A percentile compares a stretch with the other conserved stretches of the same genome.
Conservation (phyloP, 2,797 vertebrate genomes). For the Pitangus sulphuratus region DNA sequence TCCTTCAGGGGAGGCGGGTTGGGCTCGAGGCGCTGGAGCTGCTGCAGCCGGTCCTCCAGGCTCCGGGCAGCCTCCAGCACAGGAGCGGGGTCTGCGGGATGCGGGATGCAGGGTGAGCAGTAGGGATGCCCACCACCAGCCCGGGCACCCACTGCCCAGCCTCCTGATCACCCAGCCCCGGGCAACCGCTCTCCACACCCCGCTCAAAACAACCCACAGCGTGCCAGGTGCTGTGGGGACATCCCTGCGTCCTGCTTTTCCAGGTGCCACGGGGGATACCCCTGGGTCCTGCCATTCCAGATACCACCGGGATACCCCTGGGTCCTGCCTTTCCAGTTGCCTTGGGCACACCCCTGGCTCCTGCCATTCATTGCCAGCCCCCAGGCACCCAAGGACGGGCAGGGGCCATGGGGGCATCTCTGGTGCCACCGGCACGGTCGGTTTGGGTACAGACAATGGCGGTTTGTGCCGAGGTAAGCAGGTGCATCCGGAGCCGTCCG, state of each 20-base stretch:
- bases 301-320: fast-evolving
- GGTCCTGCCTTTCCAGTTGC: fast-evolving
- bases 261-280: fast-evolving
- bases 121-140: fast-evolving
- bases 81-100: conserved; percentile 84
- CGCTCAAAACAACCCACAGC: not conserved
- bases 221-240: fast-evolving
- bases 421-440: not conserved
- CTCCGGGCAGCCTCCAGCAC: conserved; percentile 88
- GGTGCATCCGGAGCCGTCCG: conserved; percentile 85
- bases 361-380: not conserved
- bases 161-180: not conserved
- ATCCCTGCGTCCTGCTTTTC: fast-evolving
- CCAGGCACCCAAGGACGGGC: not conserved
- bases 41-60: conserved; percentile 88
- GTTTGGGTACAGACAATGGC: conserved; percentile 48
- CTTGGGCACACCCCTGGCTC: fast-evolving
- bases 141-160: not conserved
- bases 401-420: not conserved
- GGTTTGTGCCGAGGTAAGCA: conserved; percentile 85
- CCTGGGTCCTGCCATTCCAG: fast-evolving
- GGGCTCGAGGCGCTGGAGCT: conserved; percentile 83
- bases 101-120: not conserved
- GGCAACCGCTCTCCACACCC: not conserved
- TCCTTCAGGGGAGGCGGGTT: conserved; percentile 81